Evolutionary conservation across 1,140 invertebrate species (phyloP).

Genomic region (Alviniconcha marisindica): DNA sequence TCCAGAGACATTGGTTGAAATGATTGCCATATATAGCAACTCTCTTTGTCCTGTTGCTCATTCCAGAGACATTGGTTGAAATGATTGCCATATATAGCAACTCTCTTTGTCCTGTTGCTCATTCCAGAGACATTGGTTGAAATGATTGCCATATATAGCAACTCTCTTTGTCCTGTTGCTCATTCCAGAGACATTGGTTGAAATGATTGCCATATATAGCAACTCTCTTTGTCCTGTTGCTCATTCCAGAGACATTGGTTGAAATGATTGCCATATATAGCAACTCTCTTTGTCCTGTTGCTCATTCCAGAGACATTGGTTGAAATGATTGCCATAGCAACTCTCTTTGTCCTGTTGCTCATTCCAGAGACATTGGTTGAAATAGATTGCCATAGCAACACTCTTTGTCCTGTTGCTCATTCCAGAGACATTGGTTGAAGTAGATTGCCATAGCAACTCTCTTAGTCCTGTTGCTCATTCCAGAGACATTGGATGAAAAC

Average conservation of each 20-base stretch:
- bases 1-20: background rate
- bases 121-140: background rate
- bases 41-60: background rate
- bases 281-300: conserved; percentile 1
- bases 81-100: too few species aligned
- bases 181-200: background rate
- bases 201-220: too few species aligned
- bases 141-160: too few species aligned
- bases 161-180: background rate
- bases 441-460: background rate
- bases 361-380: background rate
- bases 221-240: background rate
- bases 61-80: background rate
- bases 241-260: conserved; percentile 1
- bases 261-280: too few species aligned
- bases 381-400: background rate
- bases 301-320: conserved; percentile 1
- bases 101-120: background rate
- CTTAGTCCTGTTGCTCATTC: conserved; percentile 8
- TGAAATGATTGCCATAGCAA: too few species aligned
- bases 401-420: conserved; percentile 11
- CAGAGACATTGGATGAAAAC: background rate
- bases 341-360: conserved; percentile 7
- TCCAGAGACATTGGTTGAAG: background rate
- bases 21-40: too few species aligned